These are phyloP conservation scores for Eulemur mongoz DNA, from an alignment of 2,797 vertebrate species.

Conservation along the genomic window DNA sequence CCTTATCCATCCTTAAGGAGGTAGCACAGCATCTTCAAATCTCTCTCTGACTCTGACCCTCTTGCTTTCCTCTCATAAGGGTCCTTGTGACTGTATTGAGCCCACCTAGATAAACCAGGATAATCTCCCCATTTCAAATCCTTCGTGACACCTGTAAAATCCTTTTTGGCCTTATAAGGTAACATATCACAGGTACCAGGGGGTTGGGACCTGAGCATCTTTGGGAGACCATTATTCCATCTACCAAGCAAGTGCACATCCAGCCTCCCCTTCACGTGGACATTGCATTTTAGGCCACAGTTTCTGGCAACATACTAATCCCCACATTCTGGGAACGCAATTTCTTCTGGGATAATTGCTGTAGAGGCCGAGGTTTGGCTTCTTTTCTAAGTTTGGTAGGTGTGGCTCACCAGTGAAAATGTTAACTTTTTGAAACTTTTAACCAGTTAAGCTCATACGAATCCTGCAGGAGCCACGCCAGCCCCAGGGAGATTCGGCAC, in stretches of 20 bases:
- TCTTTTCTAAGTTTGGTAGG: conserved; percentile 13
- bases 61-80: neutral
- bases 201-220: neutral
- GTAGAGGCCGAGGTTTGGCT: conserved; percentile 14
- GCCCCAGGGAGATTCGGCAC: neutral
- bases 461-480: neutral
- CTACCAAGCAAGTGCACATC: neutral
- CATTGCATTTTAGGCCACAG: neutral
- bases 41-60: neutral
- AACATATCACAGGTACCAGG: neutral
- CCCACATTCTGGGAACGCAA: neutral
- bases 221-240: neutral
- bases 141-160: neutral
- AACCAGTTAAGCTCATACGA: neutral
- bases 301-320: neutral
- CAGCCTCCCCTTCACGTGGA: neutral
- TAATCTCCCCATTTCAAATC: neutral
- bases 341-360: conserved; percentile 29
- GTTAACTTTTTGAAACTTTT: neutral
- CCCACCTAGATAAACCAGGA: neutral
- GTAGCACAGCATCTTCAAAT: neutral
- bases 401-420: conserved; percentile 20
- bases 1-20: neutral
- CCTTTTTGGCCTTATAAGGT: neutral
- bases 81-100: neutral